Percentiles rank a stretch among this genome's conserved stretches.
Evolutionary conservation across 2,113 vertebrate species (phyloP).

Genomic region (Nansenia antarctica): DNA sequence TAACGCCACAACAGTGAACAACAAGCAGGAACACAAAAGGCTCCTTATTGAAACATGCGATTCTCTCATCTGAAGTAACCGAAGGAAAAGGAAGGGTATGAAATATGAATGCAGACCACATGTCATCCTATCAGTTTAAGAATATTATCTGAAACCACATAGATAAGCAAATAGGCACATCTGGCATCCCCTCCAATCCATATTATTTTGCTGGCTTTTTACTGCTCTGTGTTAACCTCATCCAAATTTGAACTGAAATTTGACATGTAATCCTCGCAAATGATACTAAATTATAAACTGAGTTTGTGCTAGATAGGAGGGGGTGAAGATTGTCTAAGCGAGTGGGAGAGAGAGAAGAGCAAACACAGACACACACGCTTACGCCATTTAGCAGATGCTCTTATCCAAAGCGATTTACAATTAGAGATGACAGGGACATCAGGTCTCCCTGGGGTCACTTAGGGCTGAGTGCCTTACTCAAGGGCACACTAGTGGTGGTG

Average conservation of each 20-base stretch:
- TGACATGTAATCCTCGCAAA: background rate
- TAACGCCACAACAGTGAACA: slow-evolving; percentile 40
- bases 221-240: background rate
- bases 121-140: slow-evolving; percentile 1
- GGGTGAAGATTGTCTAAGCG: background rate
- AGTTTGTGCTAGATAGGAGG: no score
- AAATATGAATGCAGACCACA: slow-evolving; percentile 35
- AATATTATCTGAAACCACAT: background rate
- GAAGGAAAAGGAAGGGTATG: slow-evolving; percentile 34
- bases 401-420: no score
- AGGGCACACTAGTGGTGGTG: no score
- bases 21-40: slow-evolving; percentile 37
- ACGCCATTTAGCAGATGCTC: no score
- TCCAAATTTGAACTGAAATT: slow-evolving; percentile 1
- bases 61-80: background rate
- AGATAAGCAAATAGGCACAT: background rate
- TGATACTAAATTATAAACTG: no score
- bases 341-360: background rate
- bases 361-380: background rate
- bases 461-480: no score
- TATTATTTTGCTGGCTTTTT: background rate
- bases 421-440: no score
- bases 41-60: slow-evolving; percentile 6
- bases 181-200: slow-evolving; percentile 4
- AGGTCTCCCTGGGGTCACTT: no score